Conservation (phyloP, 2,888 invertebrate species). For the Campaea margaritaria region DNA sequence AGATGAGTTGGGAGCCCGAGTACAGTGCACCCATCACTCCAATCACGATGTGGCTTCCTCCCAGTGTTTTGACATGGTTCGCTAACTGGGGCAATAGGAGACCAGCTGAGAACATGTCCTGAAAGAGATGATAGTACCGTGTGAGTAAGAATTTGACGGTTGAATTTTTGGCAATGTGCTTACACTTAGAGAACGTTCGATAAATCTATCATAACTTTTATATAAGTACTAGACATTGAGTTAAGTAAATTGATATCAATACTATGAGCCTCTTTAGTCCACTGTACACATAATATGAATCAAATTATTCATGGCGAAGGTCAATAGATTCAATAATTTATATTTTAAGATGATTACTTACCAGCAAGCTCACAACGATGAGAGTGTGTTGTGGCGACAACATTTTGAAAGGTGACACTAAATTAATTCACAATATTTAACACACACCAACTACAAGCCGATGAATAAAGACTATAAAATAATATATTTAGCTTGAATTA, state of each 20-base stretch:
- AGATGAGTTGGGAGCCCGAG: constrained; percentile 82
- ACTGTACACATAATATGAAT: no score
- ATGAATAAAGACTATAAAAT: background rate
- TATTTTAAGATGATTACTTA: constrained; percentile 39
- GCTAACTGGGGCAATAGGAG: constrained; percentile 53
- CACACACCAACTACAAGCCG: background rate
- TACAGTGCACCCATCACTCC: constrained; percentile 83
- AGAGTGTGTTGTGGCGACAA: constrained; percentile 46
- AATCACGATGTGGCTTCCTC: constrained; percentile 79
- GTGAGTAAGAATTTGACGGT: background rate
- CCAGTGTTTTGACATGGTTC: constrained; percentile 75
- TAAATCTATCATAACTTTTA: no score
- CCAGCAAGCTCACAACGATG: constrained; percentile 52
- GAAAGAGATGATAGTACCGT: constrained; percentile 31
- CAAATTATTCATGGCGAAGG: no score
- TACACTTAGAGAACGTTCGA: no score
- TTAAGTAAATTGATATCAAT: no score
- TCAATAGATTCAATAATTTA: no score
- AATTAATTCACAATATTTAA: background rate
- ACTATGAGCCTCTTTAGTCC: no score
- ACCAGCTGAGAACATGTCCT: constrained; percentile 55
- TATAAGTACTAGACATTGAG: no score
- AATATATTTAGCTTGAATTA: background rate
- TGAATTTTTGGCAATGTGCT: no score
- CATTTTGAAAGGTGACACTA: constrained; percentile 9